These are phyloP conservation scores for Halesus radiatus DNA, from an alignment of 1,140 invertebrate species.

Conservation along the genomic window DNA sequence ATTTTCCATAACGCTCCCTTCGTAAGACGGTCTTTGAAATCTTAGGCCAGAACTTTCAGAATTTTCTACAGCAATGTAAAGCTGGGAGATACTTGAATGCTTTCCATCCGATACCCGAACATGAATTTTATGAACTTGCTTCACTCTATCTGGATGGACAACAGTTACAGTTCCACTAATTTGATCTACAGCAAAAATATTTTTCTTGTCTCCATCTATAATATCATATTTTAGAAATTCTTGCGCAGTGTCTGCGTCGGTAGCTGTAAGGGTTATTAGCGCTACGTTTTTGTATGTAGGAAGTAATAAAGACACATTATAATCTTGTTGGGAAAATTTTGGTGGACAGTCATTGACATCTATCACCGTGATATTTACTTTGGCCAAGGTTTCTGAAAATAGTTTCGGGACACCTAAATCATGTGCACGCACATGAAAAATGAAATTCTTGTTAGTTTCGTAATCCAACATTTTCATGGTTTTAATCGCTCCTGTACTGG, in stretches of 20 bases:
- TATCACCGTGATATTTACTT: conserved; percentile 77
- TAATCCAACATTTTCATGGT: conserved; percentile 83
- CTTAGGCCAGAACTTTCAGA: conserved; percentile 79
- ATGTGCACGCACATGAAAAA: conserved; percentile 78
- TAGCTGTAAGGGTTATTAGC: conserved; percentile 76
- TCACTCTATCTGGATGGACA: conserved; percentile 59
- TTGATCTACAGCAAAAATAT: conserved; percentile 83
- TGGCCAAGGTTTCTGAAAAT: conserved; percentile 78
- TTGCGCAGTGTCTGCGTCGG: conserved; percentile 78
- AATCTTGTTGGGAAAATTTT: conserved; percentile 76
- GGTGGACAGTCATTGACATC: conserved; percentile 89
- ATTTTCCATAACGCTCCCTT: conserved; percentile 84
- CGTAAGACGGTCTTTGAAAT: conserved; percentile 83
- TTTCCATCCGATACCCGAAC: conserved; percentile 79
- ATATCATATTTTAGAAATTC: conserved; percentile 80
- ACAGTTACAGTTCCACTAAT: conserved; percentile 79
- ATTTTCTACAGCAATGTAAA: conserved; percentile 75
- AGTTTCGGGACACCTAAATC: conserved; percentile 86
- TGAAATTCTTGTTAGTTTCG: conserved; percentile 77
- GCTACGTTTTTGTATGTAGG: conserved; percentile 83
- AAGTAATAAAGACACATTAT: conserved; percentile 80
- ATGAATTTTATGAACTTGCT: conserved; percentile 72
- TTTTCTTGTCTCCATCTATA: conserved; percentile 81
- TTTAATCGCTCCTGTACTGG: conserved; percentile 86
- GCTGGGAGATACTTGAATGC: conserved; percentile 74